Percentiles rank a stretch among this genome's conserved stretches.
These are phyloP conservation scores for Orchestes rusci DNA, from an alignment of 2,888 invertebrate species.

Conservation along the genomic window DNA sequence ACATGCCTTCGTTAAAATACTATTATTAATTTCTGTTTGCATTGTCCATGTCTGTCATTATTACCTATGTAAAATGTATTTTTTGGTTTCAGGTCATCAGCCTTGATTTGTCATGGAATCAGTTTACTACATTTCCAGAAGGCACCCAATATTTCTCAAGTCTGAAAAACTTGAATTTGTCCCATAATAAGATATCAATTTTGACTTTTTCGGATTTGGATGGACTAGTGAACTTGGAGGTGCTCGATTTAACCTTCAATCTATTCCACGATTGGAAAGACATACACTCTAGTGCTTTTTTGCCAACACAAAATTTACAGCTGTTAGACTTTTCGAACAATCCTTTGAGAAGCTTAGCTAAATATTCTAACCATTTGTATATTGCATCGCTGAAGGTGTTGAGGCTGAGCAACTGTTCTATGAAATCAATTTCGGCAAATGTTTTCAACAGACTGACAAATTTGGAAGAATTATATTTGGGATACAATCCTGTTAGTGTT, in stretches of 20 bases:
- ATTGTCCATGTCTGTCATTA: too few relatives aligned
- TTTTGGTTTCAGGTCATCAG: constrained; percentile 51
- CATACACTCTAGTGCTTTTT: constrained; percentile 49
- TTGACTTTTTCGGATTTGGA: constrained; percentile 28
- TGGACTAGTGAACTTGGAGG: constrained; percentile 50
- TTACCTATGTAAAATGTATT: not conserved
- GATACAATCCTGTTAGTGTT: constrained; percentile 38
- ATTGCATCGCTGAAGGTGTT: constrained; percentile 53
- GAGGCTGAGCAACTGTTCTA: constrained; percentile 56
- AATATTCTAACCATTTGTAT: constrained; percentile 43
- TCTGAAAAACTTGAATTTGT: constrained; percentile 50
- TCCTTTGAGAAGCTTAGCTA: constrained; percentile 42
- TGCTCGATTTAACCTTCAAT: constrained; percentile 58
- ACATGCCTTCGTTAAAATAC: too few relatives aligned
- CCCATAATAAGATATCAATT: constrained; percentile 38
- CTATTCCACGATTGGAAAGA: constrained; percentile 52
- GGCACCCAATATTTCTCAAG: constrained; percentile 47
- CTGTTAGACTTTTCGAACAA: constrained; percentile 60
- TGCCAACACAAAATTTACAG: constrained; percentile 47
- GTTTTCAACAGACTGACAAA: constrained; percentile 48
- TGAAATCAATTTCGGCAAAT: constrained; percentile 48
- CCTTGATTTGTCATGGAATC: constrained; percentile 58
- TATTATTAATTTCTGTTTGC: too few relatives aligned
- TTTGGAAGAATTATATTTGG: constrained; percentile 49
- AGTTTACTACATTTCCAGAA: constrained; percentile 50